Base-by-base conservation (phyloP, 2,888 invertebrate genomes). In the Hylaea fasciaria region DNA sequence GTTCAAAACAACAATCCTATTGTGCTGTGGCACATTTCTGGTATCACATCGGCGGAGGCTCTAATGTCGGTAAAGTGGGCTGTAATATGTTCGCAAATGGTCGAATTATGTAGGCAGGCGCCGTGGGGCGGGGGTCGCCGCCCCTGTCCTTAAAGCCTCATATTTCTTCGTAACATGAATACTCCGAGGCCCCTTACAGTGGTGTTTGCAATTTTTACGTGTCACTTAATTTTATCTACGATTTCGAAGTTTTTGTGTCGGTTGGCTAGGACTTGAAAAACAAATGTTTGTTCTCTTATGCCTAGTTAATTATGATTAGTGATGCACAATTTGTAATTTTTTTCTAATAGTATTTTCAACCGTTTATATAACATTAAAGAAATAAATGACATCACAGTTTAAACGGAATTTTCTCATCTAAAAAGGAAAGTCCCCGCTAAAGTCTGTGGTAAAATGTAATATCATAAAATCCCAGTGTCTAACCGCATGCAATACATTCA, bases 151-250 rank as follows among this genome's bases (percentile, higher is more conserved):
- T 29, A 44, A 14, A 50, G 22, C 37, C 44, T 13, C 57, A 50
- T 57, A 41, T 57, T 46, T 41, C 14, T 41, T 2, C 32, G 46
- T 12, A 14, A 40, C 40, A 51, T 50, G 57, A 50, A 50, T 49
- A 17, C 45, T 40, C 45, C 10, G 17, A 14, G 49, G 44, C 40
- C 41, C 41, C n/a, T 22, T 35, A 8, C 14, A 16, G 50, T 45
- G 40, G 50, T 50, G 50, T 57, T 41, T 11, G 28, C 51, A n/a
- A 57, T 52, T 52, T 57, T 41, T 57, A 28, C 35, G 35, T 41
- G 47, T 43, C 41, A 47, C 52, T 47, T 43, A 47, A 43, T 57
- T 52, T 47, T 57, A 51, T 57, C 47, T 57, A 22, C 41, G 57
- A 45, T 11, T 29, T n/a, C 17, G 43, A 14, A n/a, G 37, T 39